Evolutionary conservation across 1,140 invertebrate species (phyloP).

Genomic region (Pomacea maculata): DNA sequence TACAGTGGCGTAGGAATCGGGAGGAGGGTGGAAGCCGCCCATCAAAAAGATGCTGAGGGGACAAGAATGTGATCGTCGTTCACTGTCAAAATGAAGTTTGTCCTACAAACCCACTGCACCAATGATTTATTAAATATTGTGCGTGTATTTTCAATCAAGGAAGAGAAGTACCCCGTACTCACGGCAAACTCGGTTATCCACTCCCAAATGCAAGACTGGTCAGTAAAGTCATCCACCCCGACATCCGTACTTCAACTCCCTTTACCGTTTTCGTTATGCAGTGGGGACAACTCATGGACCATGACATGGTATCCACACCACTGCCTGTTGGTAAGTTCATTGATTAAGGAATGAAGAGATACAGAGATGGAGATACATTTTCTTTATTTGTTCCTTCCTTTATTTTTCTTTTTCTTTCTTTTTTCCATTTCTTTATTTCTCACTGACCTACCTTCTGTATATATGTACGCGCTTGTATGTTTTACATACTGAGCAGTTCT

Average conservation of each 20-base stretch:
- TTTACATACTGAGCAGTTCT: too few species aligned
- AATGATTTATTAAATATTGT: too few species aligned
- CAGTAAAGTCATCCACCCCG: constrained; percentile 20
- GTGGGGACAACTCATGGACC: constrained; percentile 97
- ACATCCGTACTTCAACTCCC: constrained; percentile 1
- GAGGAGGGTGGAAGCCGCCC: too few species aligned
- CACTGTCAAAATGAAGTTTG: not conserved
- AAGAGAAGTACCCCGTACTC: constrained; percentile 3
- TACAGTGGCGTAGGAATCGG: too few species aligned
- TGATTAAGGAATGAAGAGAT: not conserved
- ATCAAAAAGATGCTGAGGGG: not conserved
- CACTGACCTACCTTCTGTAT: not conserved
- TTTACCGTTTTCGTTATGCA: constrained; percentile 96
- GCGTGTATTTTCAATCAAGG: not conserved
- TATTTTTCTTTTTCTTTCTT: not conserved
- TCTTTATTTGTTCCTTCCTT: not conserved
- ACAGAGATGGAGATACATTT: not conserved
- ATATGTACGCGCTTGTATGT: too few species aligned
- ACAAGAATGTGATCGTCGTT: not conserved
- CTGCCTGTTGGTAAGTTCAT: constrained; percentile 21
- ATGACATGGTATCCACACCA: constrained; percentile 77
- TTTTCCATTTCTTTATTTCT: not conserved
- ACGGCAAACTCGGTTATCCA: not conserved
- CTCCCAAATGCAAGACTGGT: constrained; percentile 23
- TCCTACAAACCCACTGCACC: too few species aligned